Percentiles rank a stretch among this genome's conserved stretches.
Evolutionary conservation across 1,140 invertebrate species (phyloP).

Genomic region (Ceratina australensis): DNA sequence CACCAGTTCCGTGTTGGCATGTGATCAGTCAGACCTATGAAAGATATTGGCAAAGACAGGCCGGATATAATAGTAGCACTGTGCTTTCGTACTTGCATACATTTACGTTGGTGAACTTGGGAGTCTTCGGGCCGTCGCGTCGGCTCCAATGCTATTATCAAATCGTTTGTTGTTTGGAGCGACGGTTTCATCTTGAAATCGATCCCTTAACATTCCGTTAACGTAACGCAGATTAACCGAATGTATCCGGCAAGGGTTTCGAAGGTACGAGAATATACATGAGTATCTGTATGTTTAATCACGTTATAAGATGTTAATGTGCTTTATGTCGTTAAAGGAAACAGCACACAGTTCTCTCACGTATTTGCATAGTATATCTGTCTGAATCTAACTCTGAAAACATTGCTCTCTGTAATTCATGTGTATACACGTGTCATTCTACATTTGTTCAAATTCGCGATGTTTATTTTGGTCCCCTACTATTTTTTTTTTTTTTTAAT

Average conservation of each 20-base stretch:
- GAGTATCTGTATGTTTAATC: background rate
- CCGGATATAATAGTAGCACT: constrained; percentile 20
- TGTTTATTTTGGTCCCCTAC: background rate
- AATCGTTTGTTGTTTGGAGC: constrained; percentile 7
- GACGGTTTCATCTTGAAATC: constrained; percentile 31
- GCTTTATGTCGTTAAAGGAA: background rate
- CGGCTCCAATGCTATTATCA: constrained; percentile 21
- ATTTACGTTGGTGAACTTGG: background rate
- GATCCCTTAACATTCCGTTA: constrained; percentile 33
- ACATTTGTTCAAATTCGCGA: background rate
- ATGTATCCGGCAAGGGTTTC: constrained; percentile 46
- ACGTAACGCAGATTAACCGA: constrained; percentile 29
- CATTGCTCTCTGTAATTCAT: background rate
- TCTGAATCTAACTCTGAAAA: background rate
- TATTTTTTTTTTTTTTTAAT: background rate
- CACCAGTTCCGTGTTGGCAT: constrained; percentile 25
- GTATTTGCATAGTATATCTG: background rate
- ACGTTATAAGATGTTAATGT: background rate
- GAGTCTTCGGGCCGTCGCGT: constrained; percentile 22
- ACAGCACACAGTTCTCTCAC: background rate
- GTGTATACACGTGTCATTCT: background rate
- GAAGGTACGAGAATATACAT: constrained; percentile 38
- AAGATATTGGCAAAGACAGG: constrained; percentile 15
- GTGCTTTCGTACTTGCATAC: background rate
- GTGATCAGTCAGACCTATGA: constrained; percentile 17